phyloP scores from a whole-genome alignment of 2,113 vertebrate genomes.

The Stigmatopora argus region DNA sequence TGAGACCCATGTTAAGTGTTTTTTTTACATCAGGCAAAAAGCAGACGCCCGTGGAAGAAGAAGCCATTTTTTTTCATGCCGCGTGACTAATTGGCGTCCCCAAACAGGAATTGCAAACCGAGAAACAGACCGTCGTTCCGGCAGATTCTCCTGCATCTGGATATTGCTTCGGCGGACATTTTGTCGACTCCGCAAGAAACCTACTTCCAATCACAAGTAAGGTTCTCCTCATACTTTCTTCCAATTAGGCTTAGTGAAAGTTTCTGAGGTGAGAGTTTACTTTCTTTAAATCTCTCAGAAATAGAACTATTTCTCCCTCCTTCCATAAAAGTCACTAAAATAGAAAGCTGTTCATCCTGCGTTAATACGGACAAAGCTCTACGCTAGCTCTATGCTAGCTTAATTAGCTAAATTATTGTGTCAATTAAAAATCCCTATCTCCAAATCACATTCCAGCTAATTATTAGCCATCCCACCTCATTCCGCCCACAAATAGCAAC shows the following conservation, averaged over 20 bases:
- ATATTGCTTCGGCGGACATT: conserved; percentile 93
- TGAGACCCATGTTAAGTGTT: neutral
- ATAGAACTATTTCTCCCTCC: too few species aligned
- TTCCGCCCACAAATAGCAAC: neutral
- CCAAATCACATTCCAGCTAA: neutral
- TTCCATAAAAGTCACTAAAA: too few species aligned
- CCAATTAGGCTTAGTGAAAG: too few species aligned
- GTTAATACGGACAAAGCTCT: too few species aligned
- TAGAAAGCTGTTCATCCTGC: too few species aligned
- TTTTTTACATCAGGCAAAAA: neutral
- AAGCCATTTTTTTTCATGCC: neutral
- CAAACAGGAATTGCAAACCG: conserved; percentile 88
- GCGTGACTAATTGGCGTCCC: neutral
- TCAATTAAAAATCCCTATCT: neutral
- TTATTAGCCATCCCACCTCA: neutral
- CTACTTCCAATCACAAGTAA: conserved; percentile 91
- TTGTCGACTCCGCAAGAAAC: conserved; percentile 94
- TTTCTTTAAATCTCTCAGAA: too few species aligned
- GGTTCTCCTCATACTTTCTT: neutral
- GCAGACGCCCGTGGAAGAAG: neutral
- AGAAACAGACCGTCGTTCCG: conserved; percentile 92
- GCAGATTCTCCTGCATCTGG: conserved; percentile 91
- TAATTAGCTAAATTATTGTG: too few species aligned
- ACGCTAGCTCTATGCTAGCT: too few species aligned
- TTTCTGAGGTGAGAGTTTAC: too few species aligned